phyloP scores from a whole-genome alignment of 2,113 vertebrate species.

The Nothoprocta perdicaria region DNA sequence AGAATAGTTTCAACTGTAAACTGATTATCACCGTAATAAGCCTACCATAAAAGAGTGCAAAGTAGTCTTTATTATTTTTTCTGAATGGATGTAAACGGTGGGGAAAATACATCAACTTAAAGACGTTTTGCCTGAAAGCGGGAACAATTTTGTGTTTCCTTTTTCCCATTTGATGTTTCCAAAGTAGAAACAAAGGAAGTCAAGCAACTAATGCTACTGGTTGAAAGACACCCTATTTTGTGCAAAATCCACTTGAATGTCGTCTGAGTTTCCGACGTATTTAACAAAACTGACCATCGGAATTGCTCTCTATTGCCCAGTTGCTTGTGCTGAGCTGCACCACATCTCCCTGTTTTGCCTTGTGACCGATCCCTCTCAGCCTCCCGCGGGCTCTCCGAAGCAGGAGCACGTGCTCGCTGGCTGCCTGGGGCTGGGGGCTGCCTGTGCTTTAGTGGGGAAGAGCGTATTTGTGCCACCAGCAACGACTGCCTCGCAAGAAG shows the following conservation, averaged over 20 bases:
- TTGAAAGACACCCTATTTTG: background rate
- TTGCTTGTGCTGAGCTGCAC: fast-evolving
- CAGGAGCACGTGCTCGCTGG: background rate
- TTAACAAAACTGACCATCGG: background rate
- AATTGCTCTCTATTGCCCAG: background rate
- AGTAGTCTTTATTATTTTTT: background rate
- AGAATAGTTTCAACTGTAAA: fast-evolving
- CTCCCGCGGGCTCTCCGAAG: fast-evolving
- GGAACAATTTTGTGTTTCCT: background rate
- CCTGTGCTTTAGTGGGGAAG: background rate
- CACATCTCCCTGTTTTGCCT: background rate
- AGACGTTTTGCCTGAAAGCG: background rate
- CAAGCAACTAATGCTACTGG: background rate
- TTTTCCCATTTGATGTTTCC: background rate
- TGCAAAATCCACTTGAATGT: background rate
- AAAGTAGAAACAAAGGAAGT: background rate
- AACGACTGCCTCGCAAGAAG: background rate
- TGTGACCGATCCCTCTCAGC: fast-evolving
- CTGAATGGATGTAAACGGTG: background rate
- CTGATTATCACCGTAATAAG: fast-evolving
- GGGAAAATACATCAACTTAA: fast-evolving
- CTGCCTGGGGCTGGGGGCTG: background rate
- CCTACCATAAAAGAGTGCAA: background rate
- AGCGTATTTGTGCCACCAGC: background rate
- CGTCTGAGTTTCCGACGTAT: background rate